These are phyloP conservation scores for Candidula unifasciata DNA, from an alignment of 2,888 invertebrate genomes.

Conservation along the genomic window DNA sequence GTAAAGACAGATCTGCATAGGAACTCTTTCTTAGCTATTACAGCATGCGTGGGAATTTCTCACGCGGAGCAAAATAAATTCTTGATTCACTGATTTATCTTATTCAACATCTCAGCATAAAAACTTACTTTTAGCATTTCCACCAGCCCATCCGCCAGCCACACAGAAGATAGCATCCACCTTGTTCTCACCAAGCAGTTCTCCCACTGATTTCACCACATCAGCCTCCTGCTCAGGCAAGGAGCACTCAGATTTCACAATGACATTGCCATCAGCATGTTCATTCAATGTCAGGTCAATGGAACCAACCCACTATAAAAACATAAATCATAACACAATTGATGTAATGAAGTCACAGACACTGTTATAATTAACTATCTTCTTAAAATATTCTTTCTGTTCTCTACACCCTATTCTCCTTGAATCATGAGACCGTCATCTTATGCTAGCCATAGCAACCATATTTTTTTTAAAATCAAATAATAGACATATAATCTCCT, in stretches of 20 bases:
- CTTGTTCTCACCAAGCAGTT: conserved; percentile 82
- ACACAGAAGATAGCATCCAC: conserved; percentile 97
- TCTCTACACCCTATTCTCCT: too few relatives aligned
- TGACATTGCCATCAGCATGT: conserved; percentile 91
- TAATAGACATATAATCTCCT: too few relatives aligned
- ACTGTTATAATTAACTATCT: not conserved
- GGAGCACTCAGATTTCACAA: conserved; percentile 87
- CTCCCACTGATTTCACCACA: conserved; percentile 80
- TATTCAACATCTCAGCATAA: not conserved
- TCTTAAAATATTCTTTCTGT: not conserved
- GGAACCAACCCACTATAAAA: conserved; percentile 87
- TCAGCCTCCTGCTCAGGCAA: conserved; percentile 88
- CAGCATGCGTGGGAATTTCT: too few relatives aligned
- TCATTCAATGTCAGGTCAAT: conserved; percentile 91
- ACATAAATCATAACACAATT: not conserved
- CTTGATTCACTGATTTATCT: too few relatives aligned
- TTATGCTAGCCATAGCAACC: too few relatives aligned
- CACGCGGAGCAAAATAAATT: too few relatives aligned
- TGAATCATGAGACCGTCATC: too few relatives aligned
- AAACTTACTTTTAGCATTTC: conserved; percentile 87
- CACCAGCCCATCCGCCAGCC: conserved; percentile 98
- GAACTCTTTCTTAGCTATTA: too few relatives aligned
- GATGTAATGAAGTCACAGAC: not conserved
- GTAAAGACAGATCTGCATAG: too few relatives aligned
- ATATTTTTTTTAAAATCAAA: too few relatives aligned